Percentiles rank a stretch among this genome's conserved stretches.
phyloP scores from a whole-genome alignment of 2,113 vertebrate genomes.

The Tamias sibiricus region DNA sequence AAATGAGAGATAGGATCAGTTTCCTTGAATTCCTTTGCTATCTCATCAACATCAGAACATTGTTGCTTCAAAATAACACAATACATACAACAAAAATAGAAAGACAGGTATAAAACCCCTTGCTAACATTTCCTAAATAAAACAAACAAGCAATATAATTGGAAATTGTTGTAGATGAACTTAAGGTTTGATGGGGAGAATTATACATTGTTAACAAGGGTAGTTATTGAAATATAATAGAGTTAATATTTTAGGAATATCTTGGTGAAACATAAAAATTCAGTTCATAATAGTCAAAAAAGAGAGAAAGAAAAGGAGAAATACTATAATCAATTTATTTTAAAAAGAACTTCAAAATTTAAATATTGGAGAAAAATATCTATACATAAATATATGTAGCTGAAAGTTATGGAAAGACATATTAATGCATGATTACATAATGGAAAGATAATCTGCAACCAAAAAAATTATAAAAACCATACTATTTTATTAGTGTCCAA shows the following conservation, averaged over 20 bases:
- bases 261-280: constrained; percentile 66
- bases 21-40: too few relatives aligned
- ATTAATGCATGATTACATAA: not conserved
- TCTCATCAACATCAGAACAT: too few relatives aligned
- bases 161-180: constrained; percentile 33
- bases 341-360: not conserved
- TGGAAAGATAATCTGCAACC: not conserved
- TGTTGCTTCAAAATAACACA: too few relatives aligned
- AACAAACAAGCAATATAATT: too few relatives aligned
- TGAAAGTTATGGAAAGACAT: not conserved
- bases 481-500: not conserved
- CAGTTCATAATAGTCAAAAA: constrained; percentile 23
- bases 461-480: not conserved
- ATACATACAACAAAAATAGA: too few relatives aligned
- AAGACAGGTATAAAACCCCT: too few relatives aligned
- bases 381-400: not conserved
- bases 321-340: not conserved
- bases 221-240: constrained; percentile 61
- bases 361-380: not conserved
- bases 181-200: constrained; percentile 36
- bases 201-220: constrained; percentile 18
- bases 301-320: not conserved
- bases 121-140: too few relatives aligned
- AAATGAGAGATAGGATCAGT: too few relatives aligned
- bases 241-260: constrained; percentile 70